Conservation (phyloP, 2,888 invertebrate genomes). For the Subacronicta megacephala region DNA sequence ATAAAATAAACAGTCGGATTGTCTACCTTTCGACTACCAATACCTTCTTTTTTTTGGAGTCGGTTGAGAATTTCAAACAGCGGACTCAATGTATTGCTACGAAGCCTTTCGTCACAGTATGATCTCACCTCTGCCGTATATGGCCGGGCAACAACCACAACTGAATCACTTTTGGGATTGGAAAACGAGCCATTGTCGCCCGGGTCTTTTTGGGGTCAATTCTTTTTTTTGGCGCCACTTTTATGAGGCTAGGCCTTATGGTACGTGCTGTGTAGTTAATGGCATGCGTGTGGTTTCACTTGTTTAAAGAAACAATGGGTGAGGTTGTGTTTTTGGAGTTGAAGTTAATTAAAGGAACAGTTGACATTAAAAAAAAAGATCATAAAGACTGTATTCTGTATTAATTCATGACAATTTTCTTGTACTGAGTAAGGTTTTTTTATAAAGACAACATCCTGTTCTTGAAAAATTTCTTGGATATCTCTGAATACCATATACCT, state of each 20-base stretch:
- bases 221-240: constrained; percentile 46
- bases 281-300: constrained; percentile 8
- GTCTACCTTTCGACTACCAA: too few species aligned
- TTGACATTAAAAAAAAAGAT: too few species aligned
- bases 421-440: too few species aligned
- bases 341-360: too few species aligned
- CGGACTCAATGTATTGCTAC: constrained; percentile 9
- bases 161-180: constrained; percentile 55
- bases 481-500: too few species aligned
- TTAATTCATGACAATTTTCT: too few species aligned
- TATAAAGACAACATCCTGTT: too few species aligned
- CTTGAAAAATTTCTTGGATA: too few species aligned
- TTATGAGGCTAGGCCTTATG: constrained; percentile 20
- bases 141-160: constrained; percentile 41
- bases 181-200: constrained; percentile 63
- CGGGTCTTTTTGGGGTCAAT: constrained; percentile 57
- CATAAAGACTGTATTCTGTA: too few species aligned
- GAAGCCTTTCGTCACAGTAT: constrained; percentile 40
- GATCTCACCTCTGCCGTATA: constrained; percentile 58
- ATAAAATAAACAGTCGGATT: too few species aligned
- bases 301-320: constrained; percentile 15
- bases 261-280: background rate
- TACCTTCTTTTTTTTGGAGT: too few species aligned
- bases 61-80: too few species aligned
- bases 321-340: background rate